phyloP scores from a whole-genome alignment of 2,888 invertebrate genomes.

The Gnatocerus cornutus region DNA sequence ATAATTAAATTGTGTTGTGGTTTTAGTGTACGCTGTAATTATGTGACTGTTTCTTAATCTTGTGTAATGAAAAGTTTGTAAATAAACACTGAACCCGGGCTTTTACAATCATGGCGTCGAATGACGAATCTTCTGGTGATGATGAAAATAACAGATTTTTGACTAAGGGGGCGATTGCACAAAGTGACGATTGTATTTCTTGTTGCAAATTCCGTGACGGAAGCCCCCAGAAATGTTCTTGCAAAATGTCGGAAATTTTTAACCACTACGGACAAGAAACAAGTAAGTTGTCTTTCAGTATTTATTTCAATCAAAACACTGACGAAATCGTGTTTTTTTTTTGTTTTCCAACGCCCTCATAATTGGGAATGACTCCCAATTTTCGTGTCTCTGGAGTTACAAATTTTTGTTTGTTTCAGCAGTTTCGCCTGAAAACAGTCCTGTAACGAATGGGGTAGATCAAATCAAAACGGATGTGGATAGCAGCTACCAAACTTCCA shows the following conservation, averaged over 20 bases:
- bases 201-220: conserved; percentile 29
- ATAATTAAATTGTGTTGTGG: conserved; percentile 37
- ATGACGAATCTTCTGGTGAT: conserved; percentile 62
- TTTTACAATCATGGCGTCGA: conserved; percentile 63
- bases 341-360: no score
- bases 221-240: conserved; percentile 53
- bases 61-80: conserved; percentile 42
- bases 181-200: conserved; percentile 14
- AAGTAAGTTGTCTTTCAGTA: conserved; percentile 32
- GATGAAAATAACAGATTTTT: conserved; percentile 63
- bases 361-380: no score
- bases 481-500: conserved; percentile 29
- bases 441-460: conserved; percentile 35
- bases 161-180: conserved; percentile 18
- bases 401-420: conserved; percentile 16
- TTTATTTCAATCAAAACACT: conserved; percentile 3
- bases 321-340: not conserved
- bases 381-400: no score
- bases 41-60: conserved; percentile 33
- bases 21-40: conserved; percentile 45
- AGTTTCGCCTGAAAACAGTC: conserved; percentile 21
- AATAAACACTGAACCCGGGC: conserved; percentile 54
- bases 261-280: conserved; percentile 43
- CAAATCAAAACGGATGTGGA: conserved; percentile 28
- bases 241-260: conserved; percentile 53